These are phyloP conservation scores for Chondrilla cf. caribensis DNA, from an alignment of 37 sponge, comb jelly and placozoan genomes.

Conservation along the genomic window DNA sequence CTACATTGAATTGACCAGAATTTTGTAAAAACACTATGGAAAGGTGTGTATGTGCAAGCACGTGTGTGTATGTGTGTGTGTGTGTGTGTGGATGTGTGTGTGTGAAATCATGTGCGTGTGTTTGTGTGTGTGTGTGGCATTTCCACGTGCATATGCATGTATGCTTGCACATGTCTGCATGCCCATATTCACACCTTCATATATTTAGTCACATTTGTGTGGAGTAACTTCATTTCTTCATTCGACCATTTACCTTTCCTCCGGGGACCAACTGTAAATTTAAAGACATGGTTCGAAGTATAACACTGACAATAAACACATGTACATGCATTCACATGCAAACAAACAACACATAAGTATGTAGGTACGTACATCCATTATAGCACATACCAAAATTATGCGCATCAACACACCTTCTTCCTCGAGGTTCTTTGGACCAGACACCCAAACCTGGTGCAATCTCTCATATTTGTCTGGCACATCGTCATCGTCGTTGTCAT, in stretches of 20 bases:
- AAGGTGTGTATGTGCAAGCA: not conserved
- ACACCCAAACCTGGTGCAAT: too few species aligned
- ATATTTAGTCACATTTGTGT: not conserved
- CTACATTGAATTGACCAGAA: not conserved
- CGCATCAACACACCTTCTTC: too few species aligned
- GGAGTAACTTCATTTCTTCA: not conserved
- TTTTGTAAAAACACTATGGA: not conserved
- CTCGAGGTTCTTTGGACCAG: too few species aligned
- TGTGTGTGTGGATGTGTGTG: constrained; percentile 19
- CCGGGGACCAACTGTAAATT: not conserved
- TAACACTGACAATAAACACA: too few species aligned
- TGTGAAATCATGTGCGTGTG: not conserved
- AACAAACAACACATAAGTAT: too few species aligned
- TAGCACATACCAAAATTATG: too few species aligned
- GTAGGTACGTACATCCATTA: too few species aligned
- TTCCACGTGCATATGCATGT: not conserved
- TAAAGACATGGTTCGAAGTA: too few species aligned
- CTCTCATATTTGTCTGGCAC: too few species aligned
- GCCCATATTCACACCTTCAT: not conserved
- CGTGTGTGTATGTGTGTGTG: constrained; percentile 5
- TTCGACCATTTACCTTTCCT: not conserved
- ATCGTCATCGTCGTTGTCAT: too few species aligned
- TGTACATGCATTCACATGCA: too few species aligned
- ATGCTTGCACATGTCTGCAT: not conserved
- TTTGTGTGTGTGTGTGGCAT: constrained; percentile 10